These are phyloP conservation scores for Leuctra nigra DNA, from an alignment of 2,888 invertebrate species.

Conservation along the genomic window DNA sequence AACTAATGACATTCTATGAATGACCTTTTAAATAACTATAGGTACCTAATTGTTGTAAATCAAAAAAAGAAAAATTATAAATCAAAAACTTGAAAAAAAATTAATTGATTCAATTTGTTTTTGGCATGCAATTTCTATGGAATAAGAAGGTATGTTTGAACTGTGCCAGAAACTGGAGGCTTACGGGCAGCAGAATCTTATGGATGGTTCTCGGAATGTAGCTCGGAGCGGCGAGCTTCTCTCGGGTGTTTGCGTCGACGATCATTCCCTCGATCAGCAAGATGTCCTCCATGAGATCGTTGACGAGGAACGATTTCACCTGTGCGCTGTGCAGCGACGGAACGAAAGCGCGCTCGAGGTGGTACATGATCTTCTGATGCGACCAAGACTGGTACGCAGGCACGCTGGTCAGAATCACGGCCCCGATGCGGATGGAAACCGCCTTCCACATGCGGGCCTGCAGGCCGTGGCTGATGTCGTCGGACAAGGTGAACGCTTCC, in stretches of 20 bases:
- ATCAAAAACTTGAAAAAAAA: too few relatives aligned
- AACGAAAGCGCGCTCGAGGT: conserved; percentile 50
- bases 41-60: too few relatives aligned
- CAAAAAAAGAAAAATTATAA: too few relatives aligned
- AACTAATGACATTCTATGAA: too few relatives aligned
- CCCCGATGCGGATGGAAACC: conserved; percentile 50
- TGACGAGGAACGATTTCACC: conserved; percentile 47
- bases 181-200: conserved; percentile 43
- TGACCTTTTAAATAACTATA: too few relatives aligned
- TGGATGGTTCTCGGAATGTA: conserved; percentile 51
- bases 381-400: conserved; percentile 49
- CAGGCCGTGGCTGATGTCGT: conserved; percentile 44
- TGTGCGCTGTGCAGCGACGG: conserved; percentile 43
- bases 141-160: too few relatives aligned
- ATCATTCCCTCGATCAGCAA: conserved; percentile 50
- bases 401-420: conserved; percentile 47
- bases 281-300: conserved; percentile 51
- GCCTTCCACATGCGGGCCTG: conserved; percentile 55
- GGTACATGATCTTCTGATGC: conserved; percentile 47
- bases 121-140: too few relatives aligned
- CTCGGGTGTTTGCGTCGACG: conserved; percentile 47
- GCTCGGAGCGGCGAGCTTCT: conserved; percentile 50
- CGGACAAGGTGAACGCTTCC: conserved; percentile 39
- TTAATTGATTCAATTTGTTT: too few relatives aligned
- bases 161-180: too few relatives aligned